These are phyloP conservation scores for Xiphophorus couchianus DNA, from an alignment of 2,113 vertebrate genomes.

Conservation along the genomic window DNA sequence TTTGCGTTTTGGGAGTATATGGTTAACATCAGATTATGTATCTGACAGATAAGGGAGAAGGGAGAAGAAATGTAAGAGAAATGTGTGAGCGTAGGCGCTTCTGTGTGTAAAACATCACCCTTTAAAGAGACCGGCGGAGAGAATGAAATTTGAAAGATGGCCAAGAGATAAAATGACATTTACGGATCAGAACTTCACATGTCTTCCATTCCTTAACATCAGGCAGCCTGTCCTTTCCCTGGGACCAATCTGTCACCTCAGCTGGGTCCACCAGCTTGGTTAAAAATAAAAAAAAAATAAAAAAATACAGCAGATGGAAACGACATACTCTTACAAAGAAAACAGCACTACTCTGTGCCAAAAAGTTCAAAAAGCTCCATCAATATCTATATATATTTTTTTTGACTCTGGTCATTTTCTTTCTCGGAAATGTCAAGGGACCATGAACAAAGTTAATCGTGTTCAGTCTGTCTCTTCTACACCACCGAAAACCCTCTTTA, in stretches of 20 bases:
- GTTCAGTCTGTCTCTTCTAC: conserved; percentile 26
- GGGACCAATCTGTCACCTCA: conserved; percentile 52
- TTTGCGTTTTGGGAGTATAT: conserved; percentile 58
- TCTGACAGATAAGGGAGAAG: conserved; percentile 33
- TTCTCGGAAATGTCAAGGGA: background rate
- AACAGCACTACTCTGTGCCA: conserved; percentile 5
- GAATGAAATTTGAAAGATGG: conserved; percentile 60
- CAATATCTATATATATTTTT: conserved; percentile 1
- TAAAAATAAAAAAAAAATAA: background rate
- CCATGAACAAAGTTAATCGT: conserved; percentile 7
- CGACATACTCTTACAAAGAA: background rate
- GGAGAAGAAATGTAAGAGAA: background rate
- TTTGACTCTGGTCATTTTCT: conserved; percentile 1
- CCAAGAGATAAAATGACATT: conserved; percentile 74
- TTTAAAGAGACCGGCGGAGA: conserved; percentile 35
- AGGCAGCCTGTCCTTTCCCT: conserved; percentile 50
- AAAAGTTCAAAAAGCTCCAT: conserved; percentile 13
- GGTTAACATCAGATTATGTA: conserved; percentile 67
- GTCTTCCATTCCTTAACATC: conserved; percentile 45
- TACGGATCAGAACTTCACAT: conserved; percentile 67
- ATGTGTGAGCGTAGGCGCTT: background rate
- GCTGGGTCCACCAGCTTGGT: conserved; percentile 30
- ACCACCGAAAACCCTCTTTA: conserved; percentile 4
- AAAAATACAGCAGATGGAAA: conserved; percentile 32
- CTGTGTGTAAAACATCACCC: conserved; percentile 31